These are phyloP conservation scores for Planiliza haematocheilus DNA, from an alignment of 2,113 vertebrate species.

Conservation along the genomic window DNA sequence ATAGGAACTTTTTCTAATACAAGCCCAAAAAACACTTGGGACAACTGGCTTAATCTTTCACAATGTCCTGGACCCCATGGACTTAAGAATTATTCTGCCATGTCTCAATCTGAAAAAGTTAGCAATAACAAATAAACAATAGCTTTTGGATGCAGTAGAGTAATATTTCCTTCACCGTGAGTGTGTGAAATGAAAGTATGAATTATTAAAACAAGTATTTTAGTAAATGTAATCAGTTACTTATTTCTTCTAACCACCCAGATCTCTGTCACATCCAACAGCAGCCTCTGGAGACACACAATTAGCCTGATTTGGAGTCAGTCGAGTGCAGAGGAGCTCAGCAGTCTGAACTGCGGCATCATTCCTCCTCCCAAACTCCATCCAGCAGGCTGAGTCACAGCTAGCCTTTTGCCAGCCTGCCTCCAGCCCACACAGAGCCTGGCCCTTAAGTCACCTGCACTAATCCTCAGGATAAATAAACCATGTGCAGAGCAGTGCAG, in stretches of 20 bases:
- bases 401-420: slow-evolving; percentile 41
- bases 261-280: neutral
- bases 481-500: slow-evolving; percentile 71
- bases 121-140: too few relatives aligned
- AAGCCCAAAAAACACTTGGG: too few relatives aligned
- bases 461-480: slow-evolving; percentile 80
- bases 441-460: slow-evolving; percentile 78
- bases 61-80: too few relatives aligned
- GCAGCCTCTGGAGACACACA: slow-evolving; percentile 21
- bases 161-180: too few relatives aligned
- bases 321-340: slow-evolving; percentile 22
- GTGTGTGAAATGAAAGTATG: too few relatives aligned
- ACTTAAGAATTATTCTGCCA: too few relatives aligned
- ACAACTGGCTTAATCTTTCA: too few relatives aligned
- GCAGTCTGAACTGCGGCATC: slow-evolving; percentile 37
- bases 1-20: too few relatives aligned
- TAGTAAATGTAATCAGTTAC: neutral
- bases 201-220: neutral
- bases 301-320: slow-evolving; percentile 37
- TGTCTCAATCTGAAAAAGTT: too few relatives aligned
- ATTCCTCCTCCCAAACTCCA: slow-evolving; percentile 23
- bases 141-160: too few relatives aligned
- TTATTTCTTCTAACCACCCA: neutral
- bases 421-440: slow-evolving; percentile 46
- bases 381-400: slow-evolving; percentile 61